Evolutionary conservation across 1,140 invertebrate genomes (phyloP), one percentile per base, ranked within the genome.

Genomic region (Atopsyche davidsoni): DNA sequence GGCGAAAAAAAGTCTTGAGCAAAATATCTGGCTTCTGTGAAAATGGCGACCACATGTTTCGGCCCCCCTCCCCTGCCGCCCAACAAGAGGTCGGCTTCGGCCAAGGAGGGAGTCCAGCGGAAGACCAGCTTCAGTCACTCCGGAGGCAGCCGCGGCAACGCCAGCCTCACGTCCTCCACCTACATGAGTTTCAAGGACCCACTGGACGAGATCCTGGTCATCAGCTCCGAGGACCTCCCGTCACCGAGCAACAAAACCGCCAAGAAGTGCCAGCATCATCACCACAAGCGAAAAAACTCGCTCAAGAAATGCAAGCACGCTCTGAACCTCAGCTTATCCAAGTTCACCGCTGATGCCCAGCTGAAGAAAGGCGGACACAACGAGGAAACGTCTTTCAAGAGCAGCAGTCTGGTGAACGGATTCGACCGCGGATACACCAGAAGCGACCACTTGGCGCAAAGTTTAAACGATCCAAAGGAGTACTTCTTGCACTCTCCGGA

Each of bases 141-240:
- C 14, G 44, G 36, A 31, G 38, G 36, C 3, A 32, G 43, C 21
- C 17, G 22, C 3, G 11, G 6, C n/a, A 51, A 50, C 14, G 32
- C 46, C 4, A 57, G 22, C 25, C 36, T 47, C 1, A 56, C 64
- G 18, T 70, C 70, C 4, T 76, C 75, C 16, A 76, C 75, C 3
- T 77, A 77, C 58, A 67, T 69, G 54, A 76, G 74, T 55, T 77
- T 76, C 56, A 62, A 60, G n/a, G 63, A 66, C 36, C 60, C 61
- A 7, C 53, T 62, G 17, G 72, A 75, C 42, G 68, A 73, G 45
- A 75, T 75, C 14, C 67, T 71, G 18, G 68, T 75, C 2, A 63
- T 75, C 34, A 71, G 70, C 46, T 73, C 70, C 1, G 72, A 75
- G 53, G 73, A 75, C 52, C 59, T 72, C 34, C 64, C 60, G 7